Evolutionary conservation across 1,140 invertebrate species (phyloP).

Genomic region (Temnothorax longispinosus): DNA sequence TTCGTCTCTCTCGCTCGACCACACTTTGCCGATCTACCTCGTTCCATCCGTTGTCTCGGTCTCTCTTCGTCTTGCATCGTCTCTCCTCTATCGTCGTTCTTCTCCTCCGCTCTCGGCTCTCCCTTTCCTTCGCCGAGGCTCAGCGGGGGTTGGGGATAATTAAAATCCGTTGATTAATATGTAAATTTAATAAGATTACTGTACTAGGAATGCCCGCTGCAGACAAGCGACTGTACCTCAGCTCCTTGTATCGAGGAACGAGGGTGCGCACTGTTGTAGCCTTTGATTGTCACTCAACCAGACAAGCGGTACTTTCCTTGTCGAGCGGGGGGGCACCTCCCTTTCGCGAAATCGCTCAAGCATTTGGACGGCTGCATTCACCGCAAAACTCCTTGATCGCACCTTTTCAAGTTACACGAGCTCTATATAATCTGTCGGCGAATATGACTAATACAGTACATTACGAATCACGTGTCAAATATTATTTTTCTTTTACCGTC

Average conservation of each 20-base stretch:
- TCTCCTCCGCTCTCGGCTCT: slow-evolving; percentile 50
- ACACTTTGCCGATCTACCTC: slow-evolving; percentile 66
- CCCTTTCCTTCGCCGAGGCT: slow-evolving; percentile 65
- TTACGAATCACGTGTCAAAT: slow-evolving; percentile 20
- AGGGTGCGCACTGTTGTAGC: slow-evolving; percentile 66
- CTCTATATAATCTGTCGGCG: not conserved
- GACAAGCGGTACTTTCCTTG: slow-evolving; percentile 60
- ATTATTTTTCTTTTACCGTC: not conserved
- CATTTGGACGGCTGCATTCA: slow-evolving; percentile 53
- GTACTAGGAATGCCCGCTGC: slow-evolving; percentile 88
- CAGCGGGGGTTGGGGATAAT: slow-evolving; percentile 90
- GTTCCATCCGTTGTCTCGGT: slow-evolving; percentile 53
- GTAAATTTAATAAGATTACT: slow-evolving; percentile 99
- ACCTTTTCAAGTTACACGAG: slow-evolving; percentile 34
- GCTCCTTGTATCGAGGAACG: slow-evolving; percentile 72
- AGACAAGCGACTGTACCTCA: slow-evolving; percentile 78
- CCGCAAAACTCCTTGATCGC: slow-evolving; percentile 52
- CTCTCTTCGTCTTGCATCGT: slow-evolving; percentile 34
- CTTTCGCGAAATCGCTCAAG: slow-evolving; percentile 48
- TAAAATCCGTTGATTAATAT: slow-evolving; percentile 99
- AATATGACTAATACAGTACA: not conserved
- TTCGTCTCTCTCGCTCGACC: slow-evolving; percentile 64
- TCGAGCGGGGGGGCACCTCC: slow-evolving; percentile 21
- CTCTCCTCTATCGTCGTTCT: slow-evolving; percentile 34
- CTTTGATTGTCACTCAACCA: slow-evolving; percentile 73